phyloP scores from a whole-genome alignment of 2,888 invertebrate genomes.

The Cetonia aurata region DNA sequence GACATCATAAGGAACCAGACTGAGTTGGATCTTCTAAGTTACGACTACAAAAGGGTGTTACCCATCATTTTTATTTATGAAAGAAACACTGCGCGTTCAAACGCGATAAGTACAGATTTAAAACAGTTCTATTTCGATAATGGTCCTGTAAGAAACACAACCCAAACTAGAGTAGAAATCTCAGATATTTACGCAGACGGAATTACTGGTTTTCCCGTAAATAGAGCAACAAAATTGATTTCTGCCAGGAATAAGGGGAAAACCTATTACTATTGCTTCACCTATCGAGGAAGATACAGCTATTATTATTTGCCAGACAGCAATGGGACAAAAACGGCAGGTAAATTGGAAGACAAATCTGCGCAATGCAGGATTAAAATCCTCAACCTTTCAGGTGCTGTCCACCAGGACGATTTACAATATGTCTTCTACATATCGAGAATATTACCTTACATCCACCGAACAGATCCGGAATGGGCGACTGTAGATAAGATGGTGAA shows the following conservation, averaged over 20 bases:
- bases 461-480: conserved; percentile 61
- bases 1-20: neutral
- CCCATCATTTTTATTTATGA: conserved; percentile 76
- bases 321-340: conserved; percentile 56
- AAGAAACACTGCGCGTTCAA: conserved; percentile 68
- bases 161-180: conserved; percentile 60
- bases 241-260: conserved; percentile 69
- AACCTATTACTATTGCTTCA: conserved; percentile 75
- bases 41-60: conserved; percentile 72
- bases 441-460: conserved; percentile 59
- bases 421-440: conserved; percentile 64
- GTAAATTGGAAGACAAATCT: conserved; percentile 52
- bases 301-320: conserved; percentile 69
- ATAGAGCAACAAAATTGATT: conserved; percentile 73
- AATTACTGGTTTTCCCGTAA: conserved; percentile 71
- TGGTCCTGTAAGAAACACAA: conserved; percentile 62
- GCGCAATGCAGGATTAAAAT: too few species aligned
- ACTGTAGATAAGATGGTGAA: conserved; percentile 64
- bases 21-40: conserved; percentile 4
- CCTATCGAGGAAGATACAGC: conserved; percentile 73
- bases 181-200: conserved; percentile 72
- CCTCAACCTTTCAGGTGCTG: conserved; percentile 58
- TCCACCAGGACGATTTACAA: conserved; percentile 68
- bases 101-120: conserved; percentile 69
- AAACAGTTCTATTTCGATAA: conserved; percentile 68